A percentile compares a stretch with the other conserved stretches of the same genome.
Evolutionary conservation across 92 coral and sea anemone genomes (phyloP).

Genomic region (Desmophyllum pertusum): DNA sequence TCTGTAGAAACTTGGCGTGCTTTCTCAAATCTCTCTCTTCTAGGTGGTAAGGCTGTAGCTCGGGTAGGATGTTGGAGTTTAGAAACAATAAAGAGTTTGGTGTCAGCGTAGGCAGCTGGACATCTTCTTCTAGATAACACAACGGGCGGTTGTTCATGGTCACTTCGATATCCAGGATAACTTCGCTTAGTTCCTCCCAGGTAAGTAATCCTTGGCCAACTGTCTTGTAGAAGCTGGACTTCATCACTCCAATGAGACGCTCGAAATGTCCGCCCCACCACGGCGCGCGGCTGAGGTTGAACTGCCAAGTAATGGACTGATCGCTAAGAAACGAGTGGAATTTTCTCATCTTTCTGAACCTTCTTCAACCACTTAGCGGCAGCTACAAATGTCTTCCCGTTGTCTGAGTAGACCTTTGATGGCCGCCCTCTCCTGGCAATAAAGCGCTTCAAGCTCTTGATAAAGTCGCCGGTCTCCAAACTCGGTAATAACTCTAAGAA

Average conservation of each 20-base stretch:
- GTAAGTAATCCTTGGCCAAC: constrained; percentile 52
- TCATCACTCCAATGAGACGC: constrained; percentile 54
- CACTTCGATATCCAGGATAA: constrained; percentile 53
- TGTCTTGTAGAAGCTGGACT: constrained; percentile 49
- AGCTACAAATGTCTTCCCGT: constrained; percentile 50
- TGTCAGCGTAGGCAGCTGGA: background rate
- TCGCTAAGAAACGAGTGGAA: constrained; percentile 38
- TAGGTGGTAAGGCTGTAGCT: background rate
- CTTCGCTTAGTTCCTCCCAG: constrained; percentile 50
- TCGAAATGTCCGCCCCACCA: too few relatives aligned
- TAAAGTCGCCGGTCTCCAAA: constrained; percentile 52
- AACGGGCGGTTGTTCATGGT: constrained; percentile 43
- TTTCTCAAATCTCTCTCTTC: constrained; percentile 11
- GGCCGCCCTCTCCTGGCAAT: constrained; percentile 54
- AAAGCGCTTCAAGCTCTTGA: constrained; percentile 54
- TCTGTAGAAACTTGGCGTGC: constrained; percentile 4
- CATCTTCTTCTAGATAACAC: constrained; percentile 22
- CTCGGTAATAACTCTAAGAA: constrained; percentile 64
- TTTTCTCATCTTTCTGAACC: constrained; percentile 42
- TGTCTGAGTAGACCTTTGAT: constrained; percentile 54
- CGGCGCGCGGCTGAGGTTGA: constrained; percentile 64
- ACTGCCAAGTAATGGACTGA: constrained; percentile 56
- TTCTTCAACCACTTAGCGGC: constrained; percentile 56
- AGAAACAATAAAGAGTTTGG: background rate
- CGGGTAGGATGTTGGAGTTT: constrained; percentile 7